Percentiles rank a stretch among this genome's conserved stretches.
Evolutionary conservation across 2,113 vertebrate genomes (phyloP).

Genomic region (Scatophagus argus): DNA sequence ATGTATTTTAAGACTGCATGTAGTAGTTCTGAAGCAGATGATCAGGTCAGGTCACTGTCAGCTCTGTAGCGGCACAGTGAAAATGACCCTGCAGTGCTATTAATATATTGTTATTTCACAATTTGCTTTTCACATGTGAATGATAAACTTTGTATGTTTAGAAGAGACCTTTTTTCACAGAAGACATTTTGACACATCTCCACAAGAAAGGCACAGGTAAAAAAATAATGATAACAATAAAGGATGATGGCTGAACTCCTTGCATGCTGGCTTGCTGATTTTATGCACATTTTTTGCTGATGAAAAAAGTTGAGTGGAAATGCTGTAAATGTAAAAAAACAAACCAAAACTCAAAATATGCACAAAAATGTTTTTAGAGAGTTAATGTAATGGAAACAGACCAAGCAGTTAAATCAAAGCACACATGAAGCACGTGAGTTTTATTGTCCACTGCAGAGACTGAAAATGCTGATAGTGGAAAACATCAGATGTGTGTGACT

Average conservation of each 20-base stretch:
- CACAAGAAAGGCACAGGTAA: not conserved
- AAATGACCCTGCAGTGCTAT: conserved; percentile 24
- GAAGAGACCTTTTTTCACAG: not conserved
- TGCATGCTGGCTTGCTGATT: not conserved
- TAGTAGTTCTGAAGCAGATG: conserved; percentile 39
- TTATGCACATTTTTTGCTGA: not conserved
- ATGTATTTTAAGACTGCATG: conserved; percentile 56
- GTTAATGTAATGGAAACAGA: not conserved
- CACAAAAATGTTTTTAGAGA: too few relatives aligned
- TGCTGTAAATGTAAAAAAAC: too few relatives aligned
- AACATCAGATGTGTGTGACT: not conserved
- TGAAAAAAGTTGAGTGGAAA: not conserved
- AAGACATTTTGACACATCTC: not conserved
- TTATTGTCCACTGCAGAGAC: not conserved
- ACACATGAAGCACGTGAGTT: not conserved
- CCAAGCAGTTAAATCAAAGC: not conserved
- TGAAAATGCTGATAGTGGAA: not conserved
- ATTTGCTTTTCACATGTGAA: not conserved
- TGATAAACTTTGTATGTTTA: not conserved
- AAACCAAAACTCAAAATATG: too few relatives aligned
- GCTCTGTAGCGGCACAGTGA: conserved; percentile 1
- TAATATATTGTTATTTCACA: not conserved
- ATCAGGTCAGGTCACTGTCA: conserved; percentile 37
- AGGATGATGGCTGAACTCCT: not conserved
- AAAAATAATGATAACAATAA: not conserved